Percentiles rank a stretch among this genome's conserved stretches.
phyloP scores from a whole-genome alignment of 2,113 vertebrate genomes.

The Neoarius graeffei region DNA sequence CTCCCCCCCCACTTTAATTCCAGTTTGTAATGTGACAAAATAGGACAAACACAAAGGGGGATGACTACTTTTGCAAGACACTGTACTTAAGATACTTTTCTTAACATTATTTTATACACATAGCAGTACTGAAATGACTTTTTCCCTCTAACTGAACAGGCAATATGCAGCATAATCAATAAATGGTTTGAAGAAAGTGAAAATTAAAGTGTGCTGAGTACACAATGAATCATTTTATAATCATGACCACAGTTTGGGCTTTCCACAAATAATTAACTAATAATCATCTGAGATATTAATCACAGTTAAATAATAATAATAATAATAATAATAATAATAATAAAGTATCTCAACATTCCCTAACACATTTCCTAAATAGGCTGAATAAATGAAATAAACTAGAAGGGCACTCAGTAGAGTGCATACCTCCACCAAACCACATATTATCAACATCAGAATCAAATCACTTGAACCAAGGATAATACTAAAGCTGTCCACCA shows the following conservation, averaged over 20 bases:
- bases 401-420: no score
- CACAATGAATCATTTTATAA: not conserved
- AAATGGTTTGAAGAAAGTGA: not conserved
- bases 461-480: no score
- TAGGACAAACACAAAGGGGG: no score
- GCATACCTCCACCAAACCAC: no score
- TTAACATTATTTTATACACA: not conserved
- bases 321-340: no score
- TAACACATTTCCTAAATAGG: not conserved
- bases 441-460: no score
- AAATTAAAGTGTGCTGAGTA: not conserved
- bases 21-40: no score
- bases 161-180: not conserved
- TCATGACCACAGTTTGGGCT: not conserved
- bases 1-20: no score
- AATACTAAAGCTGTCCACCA: no score
- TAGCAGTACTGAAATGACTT: not conserved
- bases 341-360: not conserved
- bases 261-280: not conserved
- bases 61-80: no score
- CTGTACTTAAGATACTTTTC: not conserved
- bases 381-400: not conserved
- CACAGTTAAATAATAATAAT: not conserved
- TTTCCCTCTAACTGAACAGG: not conserved
- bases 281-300: not conserved